These are phyloP conservation scores for Thamnophis sirtalis DNA, from an alignment of 2,113 vertebrate species.

Conservation along the genomic window DNA sequence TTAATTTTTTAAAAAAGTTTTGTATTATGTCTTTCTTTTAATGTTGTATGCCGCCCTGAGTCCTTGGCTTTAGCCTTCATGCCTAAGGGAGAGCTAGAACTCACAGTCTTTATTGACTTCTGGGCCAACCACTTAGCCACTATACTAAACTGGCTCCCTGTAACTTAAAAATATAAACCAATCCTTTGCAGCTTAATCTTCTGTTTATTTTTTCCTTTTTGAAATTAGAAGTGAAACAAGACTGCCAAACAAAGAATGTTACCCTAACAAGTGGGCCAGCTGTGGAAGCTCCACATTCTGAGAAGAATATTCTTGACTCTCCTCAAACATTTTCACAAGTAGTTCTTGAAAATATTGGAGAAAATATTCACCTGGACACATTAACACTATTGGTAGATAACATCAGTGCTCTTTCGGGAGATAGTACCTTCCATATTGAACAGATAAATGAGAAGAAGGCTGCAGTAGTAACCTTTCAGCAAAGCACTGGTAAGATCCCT, in stretches of 20 bases:
- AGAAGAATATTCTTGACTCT: neutral
- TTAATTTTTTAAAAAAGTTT: no score
- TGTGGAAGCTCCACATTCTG: neutral
- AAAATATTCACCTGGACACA: constrained; percentile 22
- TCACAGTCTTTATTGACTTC: neutral
- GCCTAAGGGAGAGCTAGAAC: neutral
- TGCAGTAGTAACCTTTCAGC: constrained; percentile 73
- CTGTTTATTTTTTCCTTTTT: constrained; percentile 27
- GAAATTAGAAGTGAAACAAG: constrained; percentile 38
- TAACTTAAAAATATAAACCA: neutral
- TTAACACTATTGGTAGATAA: constrained; percentile 76
- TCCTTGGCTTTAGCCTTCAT: no score
- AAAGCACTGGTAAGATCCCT: constrained; percentile 67
- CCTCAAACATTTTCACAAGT: constrained; percentile 33
- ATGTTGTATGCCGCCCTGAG: no score
- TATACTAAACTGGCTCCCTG: neutral
- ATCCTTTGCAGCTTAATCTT: neutral
- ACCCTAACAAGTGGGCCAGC: neutral
- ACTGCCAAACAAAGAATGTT: neutral
- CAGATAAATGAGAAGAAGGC: constrained; percentile 66
- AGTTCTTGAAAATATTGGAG: constrained; percentile 72
- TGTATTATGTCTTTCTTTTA: no score
- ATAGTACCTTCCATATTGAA: constrained; percentile 71
- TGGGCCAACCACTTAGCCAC: neutral
- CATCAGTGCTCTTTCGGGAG: constrained; percentile 42